Evolutionary conservation across 2,888 invertebrate genomes (phyloP), one percentile per base, ranked within the genome.

Genomic region (Criorhina ranunculi): DNA sequence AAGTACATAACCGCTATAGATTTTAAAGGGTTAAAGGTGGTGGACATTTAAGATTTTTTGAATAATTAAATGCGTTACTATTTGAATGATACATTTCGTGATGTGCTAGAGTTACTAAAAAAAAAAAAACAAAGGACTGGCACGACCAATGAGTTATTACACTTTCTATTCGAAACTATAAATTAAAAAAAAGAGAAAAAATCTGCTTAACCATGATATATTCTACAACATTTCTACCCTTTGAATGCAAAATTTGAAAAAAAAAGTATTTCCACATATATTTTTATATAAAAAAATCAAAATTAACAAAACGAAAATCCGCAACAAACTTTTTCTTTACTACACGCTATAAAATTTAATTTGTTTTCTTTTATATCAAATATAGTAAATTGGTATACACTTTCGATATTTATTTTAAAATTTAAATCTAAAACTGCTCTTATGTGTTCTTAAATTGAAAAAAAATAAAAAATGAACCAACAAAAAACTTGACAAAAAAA

Each of bases 351-450:
- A 77, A 12, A 24, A 72, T 60, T 73, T 67, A 19, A 53, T 59
- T 51, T 67, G 55, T 70, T 64, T 66, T 19, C 55, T 70, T 64
- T 66, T 31, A 77, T 76, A 75, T 76, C 55, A 57, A 76, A 49
- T 59, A 59, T 44, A 67, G 40, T 59, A 42, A n/a, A 67, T n/a
- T 76, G 49, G 76, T 66, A 64, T 59, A 77, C 64, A 53, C 40
- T 51, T 70, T 59, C 44, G 64, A 53, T 64, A 70, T 57, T 24
- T 29, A 67, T 1, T 46, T 59, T 66, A 40, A 1, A 29, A 40
- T 77, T 66, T 69, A 31, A 55, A 42, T 53, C 60, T 67, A 67
- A 77, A 83, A 77, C 24, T 73, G 59, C 31, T 55, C 60, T 55
- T 5, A 8, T 19, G 15, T 76, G 29, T 64, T 60, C 42, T 55